These are phyloP conservation scores for Esperia sulphurella DNA, from an alignment of 2,888 invertebrate species.

Conservation along the genomic window DNA sequence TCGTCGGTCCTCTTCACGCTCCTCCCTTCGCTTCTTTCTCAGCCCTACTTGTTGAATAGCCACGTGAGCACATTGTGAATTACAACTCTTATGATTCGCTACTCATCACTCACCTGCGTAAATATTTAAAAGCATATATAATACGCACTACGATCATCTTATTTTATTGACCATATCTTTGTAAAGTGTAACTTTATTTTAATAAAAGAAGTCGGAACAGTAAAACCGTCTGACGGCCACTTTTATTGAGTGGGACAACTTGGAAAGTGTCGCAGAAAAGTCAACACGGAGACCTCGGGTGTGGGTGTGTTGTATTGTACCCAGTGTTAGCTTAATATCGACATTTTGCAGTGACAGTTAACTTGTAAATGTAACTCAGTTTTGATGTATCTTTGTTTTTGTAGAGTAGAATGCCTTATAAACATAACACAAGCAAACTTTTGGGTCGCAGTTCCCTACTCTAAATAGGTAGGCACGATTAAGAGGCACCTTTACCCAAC, in stretches of 20 bases:
- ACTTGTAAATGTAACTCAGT: conserved; percentile 72
- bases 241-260: conserved; percentile 37
- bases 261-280: conserved; percentile 45
- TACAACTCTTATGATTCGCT: conserved; percentile 55
- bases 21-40: conserved; percentile 68
- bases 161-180: background rate
- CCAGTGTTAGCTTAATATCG: conserved; percentile 57
- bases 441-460: conserved; percentile 44
- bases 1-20: conserved; percentile 59
- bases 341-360: conserved; percentile 57
- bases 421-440: conserved; percentile 60
- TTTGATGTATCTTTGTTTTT: conserved; percentile 75
- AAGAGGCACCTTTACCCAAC: conserved; percentile 25
- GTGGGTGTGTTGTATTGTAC: conserved; percentile 28
- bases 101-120: conserved; percentile 31
- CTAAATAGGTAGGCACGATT: conserved; percentile 39
- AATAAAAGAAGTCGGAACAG: background rate
- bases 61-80: conserved; percentile 53
- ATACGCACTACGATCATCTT: background rate
- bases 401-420: conserved; percentile 59
- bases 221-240: conserved; percentile 21
- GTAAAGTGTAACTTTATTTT: background rate
- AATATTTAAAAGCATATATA: conserved; percentile 8
- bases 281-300: conserved; percentile 40
- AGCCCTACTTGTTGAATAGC: conserved; percentile 64